Conservation (phyloP, 2,888 invertebrate genomes). For the Drosophila flavopinicola region DNA sequence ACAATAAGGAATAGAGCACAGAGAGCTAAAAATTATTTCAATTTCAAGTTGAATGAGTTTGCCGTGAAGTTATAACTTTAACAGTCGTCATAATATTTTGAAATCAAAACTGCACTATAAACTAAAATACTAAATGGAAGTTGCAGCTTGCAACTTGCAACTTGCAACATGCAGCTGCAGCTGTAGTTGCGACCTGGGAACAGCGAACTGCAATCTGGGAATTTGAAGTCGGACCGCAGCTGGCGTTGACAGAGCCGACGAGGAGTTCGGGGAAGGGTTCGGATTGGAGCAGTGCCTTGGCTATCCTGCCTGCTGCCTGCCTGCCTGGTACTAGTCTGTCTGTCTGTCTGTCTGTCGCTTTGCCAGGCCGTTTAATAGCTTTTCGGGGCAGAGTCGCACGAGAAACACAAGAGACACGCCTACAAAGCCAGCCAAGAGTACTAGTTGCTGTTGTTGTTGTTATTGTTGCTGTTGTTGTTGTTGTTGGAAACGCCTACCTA, state of each 20-base stretch:
- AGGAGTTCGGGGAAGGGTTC: not conserved
- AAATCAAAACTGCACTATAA: slow-evolving; percentile 71
- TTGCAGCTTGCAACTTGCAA: slow-evolving; percentile 23
- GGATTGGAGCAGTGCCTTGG: slow-evolving; percentile 9
- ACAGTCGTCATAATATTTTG: slow-evolving; percentile 71
- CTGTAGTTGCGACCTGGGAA: slow-evolving; percentile 14
- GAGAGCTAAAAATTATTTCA: slow-evolving; percentile 44
- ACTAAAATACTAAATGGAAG: slow-evolving; percentile 60
- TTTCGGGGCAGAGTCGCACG: slow-evolving; percentile 43
- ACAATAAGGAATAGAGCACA: not conserved
- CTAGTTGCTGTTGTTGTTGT: slow-evolving; percentile 40
- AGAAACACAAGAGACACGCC: slow-evolving; percentile 50
- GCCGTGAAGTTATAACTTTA: slow-evolving; percentile 56
- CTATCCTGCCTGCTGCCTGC: not conserved
- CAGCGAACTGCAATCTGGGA: slow-evolving; percentile 18
- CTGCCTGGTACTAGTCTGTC: slow-evolving; percentile 9
- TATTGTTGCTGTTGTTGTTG: slow-evolving; percentile 27
- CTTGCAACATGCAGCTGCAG: slow-evolving; percentile 20
- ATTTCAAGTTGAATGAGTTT: slow-evolving; percentile 62
- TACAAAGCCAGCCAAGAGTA: slow-evolving; percentile 40
- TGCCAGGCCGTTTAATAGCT: slow-evolving; percentile 48
- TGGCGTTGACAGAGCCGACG: slow-evolving; percentile 61
- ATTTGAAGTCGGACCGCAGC: slow-evolving; percentile 43
- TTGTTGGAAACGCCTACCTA: slow-evolving; percentile 71
- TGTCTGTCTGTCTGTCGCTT: slow-evolving; percentile 9